Conservation (phyloP, 1,140 invertebrate genomes). For the Latrodectus geometricus region DNA sequence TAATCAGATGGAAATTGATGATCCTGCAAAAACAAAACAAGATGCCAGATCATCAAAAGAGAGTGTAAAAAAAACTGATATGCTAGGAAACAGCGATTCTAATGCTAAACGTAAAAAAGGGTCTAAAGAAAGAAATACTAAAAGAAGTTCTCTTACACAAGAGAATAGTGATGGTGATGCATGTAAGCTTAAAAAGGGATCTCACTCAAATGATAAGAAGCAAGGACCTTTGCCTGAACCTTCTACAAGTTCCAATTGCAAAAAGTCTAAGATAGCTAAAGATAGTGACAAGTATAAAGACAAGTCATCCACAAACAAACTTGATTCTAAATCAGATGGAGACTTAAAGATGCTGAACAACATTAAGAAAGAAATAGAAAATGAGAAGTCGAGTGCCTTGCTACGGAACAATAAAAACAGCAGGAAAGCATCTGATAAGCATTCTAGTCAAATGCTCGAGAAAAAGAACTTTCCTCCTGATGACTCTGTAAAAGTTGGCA, state of each 20-base stretch:
- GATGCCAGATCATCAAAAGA: neutral
- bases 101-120: neutral
- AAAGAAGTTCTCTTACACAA: neutral
- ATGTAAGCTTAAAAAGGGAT: neutral
- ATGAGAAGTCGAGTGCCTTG: constrained; percentile 9
- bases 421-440: neutral
- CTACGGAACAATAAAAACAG: neutral
- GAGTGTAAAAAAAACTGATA: neutral
- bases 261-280: neutral
- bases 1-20: neutral
- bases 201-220: neutral
- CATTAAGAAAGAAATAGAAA: neutral
- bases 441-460: neutral
- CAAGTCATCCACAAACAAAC: too few relatives aligned
- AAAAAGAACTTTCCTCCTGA: neutral
- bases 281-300: neutral
- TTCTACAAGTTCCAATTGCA: neutral
- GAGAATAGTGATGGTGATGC: neutral
- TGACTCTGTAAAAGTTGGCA: neutral
- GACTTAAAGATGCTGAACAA: too few relatives aligned
- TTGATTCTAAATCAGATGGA: too few relatives aligned
- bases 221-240: too few relatives aligned
- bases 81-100: neutral
- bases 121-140: neutral
- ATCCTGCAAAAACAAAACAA: neutral